These are phyloP conservation scores for Leptinotarsa haldemani DNA, from an alignment of 2,888 invertebrate species.

Conservation along the genomic window DNA sequence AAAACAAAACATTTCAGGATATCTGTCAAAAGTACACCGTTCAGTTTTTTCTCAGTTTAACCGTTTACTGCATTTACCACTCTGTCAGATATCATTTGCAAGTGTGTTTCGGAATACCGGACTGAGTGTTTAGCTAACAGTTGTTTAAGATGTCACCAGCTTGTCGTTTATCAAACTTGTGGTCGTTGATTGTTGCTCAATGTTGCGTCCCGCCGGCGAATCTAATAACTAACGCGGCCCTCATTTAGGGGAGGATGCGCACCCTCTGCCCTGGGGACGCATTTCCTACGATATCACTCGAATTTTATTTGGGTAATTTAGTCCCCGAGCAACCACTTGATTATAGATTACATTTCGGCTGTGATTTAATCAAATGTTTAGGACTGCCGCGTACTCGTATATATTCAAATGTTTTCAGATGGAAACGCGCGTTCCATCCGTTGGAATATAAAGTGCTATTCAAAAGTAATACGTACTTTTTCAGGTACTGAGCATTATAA, in stretches of 20 bases:
- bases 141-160: slow-evolving; percentile 23
- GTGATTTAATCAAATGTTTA: slow-evolving; percentile 46
- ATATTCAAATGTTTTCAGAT: slow-evolving; percentile 1
- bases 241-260: slow-evolving; percentile 39
- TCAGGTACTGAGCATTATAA: too few species aligned
- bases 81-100: background rate
- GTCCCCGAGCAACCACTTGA: slow-evolving; percentile 52
- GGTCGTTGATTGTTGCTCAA: slow-evolving; percentile 19
- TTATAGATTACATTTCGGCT: slow-evolving; percentile 50
- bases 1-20: too few species aligned
- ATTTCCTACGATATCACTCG: slow-evolving; percentile 57
- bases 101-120: background rate
- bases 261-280: slow-evolving; percentile 53
- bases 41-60: too few species aligned
- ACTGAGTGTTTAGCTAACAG: slow-evolving; percentile 1
- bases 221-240: slow-evolving; percentile 43
- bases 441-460: too few species aligned
- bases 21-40: too few species aligned
- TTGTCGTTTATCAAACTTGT: slow-evolving; percentile 17
- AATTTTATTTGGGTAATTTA: slow-evolving; percentile 60
- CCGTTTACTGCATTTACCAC: too few species aligned
- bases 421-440: too few species aligned
- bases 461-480: too few species aligned
- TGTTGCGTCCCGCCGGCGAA: slow-evolving; percentile 23
- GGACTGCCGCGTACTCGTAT: background rate